Conservation (phyloP, 2,113 vertebrate genomes). For the Engraulis encrasicolus region DNA sequence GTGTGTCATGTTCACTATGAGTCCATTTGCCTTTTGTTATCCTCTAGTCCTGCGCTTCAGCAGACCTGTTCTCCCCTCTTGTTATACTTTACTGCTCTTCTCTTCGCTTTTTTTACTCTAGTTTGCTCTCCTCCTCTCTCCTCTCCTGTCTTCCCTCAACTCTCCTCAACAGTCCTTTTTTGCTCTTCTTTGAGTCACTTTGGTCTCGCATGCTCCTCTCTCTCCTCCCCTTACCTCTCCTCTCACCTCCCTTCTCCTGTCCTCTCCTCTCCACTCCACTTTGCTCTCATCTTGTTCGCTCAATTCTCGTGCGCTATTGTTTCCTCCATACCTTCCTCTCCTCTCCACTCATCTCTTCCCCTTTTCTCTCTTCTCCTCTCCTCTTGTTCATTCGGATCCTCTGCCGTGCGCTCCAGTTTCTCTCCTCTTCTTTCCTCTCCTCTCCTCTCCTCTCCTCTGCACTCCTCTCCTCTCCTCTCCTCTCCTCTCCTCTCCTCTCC, state of each 20-base stretch:
- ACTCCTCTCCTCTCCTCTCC: neutral
- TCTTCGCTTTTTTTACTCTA: no score
- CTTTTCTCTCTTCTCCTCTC: neutral
- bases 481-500: neutral
- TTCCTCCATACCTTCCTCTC: conserved; percentile 34
- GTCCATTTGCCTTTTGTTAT: no score
- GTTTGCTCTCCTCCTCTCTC: no score
- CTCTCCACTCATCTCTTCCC: conserved; percentile 57
- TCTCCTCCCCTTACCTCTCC: neutral
- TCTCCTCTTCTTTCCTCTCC: no score
- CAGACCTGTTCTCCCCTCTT: no score
- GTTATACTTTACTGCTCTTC: no score
- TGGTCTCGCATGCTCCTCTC: neutral
- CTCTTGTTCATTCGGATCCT: no score
- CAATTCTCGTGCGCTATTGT: no score
- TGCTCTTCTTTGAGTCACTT: neutral
- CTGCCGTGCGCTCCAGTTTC: no score
- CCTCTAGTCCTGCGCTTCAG: no score
- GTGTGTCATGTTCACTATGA: no score
- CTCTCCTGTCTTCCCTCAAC: no score
- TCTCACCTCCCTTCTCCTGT: neutral
- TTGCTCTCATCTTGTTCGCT: conserved; percentile 62
- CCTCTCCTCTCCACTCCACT: conserved; percentile 48
- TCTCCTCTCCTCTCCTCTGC: neutral
- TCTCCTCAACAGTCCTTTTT: neutral